Percentiles rank a stretch among this genome's conserved stretches.
These are phyloP conservation scores for Stenolophus ochropezus DNA, from an alignment of 2,888 invertebrate species.

Conservation along the genomic window DNA sequence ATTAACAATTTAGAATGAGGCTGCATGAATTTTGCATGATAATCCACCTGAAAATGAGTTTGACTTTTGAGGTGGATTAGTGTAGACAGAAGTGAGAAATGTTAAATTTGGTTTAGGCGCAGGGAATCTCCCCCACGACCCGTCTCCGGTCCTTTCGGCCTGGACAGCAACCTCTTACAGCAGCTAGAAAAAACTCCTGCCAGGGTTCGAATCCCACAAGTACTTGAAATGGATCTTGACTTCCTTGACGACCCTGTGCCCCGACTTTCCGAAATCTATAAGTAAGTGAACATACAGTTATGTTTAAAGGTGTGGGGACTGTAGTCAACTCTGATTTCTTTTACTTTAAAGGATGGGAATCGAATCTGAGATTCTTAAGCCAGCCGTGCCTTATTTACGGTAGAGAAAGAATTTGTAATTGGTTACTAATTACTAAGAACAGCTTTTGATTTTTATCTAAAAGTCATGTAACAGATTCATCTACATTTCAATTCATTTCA, in stretches of 20 bases:
- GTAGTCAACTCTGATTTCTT: background rate
- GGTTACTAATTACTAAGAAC: background rate
- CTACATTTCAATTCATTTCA: background rate
- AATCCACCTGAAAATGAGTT: background rate
- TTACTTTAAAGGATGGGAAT: background rate
- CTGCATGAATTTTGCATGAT: background rate
- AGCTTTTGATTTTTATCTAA: background rate
- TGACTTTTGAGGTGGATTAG: background rate
- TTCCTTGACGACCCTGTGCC: constrained; percentile 68
- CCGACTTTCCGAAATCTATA: constrained; percentile 29
- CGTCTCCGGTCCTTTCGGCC: constrained; percentile 83
- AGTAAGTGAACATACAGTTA: background rate
- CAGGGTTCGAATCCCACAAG: constrained; percentile 68
- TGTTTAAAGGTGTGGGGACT: background rate
- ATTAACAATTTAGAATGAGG: background rate
- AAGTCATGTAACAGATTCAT: background rate
- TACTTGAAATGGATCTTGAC: constrained; percentile 71
- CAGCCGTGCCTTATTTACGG: background rate
- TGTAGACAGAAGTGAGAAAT: background rate
- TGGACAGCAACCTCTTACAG: constrained; percentile 84
- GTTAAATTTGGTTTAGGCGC: constrained; percentile 16
- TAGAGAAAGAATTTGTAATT: background rate
- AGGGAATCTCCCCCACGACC: constrained; percentile 39
- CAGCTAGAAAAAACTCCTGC: constrained; percentile 77
- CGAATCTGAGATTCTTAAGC: background rate